Percentiles rank a stretch among this genome's conserved stretches.
These are phyloP conservation scores for Thomomys bottae DNA, from an alignment of 2,113 vertebrate genomes.

Conservation along the genomic window DNA sequence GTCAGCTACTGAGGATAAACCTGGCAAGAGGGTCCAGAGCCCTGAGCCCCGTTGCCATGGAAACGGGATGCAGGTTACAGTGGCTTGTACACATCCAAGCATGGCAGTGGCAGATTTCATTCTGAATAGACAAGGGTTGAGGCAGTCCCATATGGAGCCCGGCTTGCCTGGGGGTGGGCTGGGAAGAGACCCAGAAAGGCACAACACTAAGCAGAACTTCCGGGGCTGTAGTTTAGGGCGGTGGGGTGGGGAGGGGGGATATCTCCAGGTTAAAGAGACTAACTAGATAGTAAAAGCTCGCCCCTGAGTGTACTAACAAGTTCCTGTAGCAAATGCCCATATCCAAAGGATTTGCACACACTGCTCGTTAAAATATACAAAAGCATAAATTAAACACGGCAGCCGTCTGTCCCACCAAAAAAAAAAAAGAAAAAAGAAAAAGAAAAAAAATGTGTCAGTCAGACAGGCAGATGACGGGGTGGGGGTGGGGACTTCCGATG, in stretches of 20 bases:
- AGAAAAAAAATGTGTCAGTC: constrained; percentile 61
- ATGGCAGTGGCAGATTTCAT: background rate
- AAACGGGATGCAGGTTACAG: no score
- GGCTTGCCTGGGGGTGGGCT: background rate
- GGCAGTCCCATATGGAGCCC: constrained; percentile 17
- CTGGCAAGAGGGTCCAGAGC: background rate
- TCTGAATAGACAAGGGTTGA: fast-evolving
- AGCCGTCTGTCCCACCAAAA: constrained; percentile 70
- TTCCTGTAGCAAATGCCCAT: background rate
- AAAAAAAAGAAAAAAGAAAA: no score
- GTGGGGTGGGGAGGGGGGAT: background rate
- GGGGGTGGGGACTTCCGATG: constrained; percentile 67
- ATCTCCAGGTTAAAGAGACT: background rate
- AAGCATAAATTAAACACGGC: constrained; percentile 67
- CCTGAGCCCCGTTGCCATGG: background rate
- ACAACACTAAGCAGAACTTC: background rate
- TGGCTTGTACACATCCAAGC: background rate
- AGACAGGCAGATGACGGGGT: constrained; percentile 80
- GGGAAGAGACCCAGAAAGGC: background rate
- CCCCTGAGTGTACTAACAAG: background rate
- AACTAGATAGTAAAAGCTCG: background rate
- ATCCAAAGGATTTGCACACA: constrained; percentile 45
- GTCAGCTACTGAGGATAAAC: background rate
- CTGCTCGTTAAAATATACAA: background rate
- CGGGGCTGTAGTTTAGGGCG: no score